These are phyloP conservation scores for Melieria picta DNA, from an alignment of 2,888 invertebrate genomes.

Conservation along the genomic window DNA sequence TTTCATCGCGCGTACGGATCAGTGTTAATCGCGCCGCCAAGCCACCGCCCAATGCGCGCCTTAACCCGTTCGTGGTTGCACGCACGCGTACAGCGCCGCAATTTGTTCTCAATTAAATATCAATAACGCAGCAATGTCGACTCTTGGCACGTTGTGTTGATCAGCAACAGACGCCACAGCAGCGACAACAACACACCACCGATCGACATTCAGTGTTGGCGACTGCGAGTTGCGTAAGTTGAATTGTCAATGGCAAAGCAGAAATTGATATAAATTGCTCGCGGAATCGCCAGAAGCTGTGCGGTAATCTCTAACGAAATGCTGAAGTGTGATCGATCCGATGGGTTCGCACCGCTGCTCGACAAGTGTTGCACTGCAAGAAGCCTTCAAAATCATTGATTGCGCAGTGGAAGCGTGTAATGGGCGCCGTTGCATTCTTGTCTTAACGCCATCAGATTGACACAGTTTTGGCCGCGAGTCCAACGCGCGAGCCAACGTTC, in stretches of 20 bases:
- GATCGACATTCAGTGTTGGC: too few relatives aligned
- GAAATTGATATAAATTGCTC: constrained; percentile 9
- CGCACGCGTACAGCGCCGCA: background rate
- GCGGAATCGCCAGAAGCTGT: background rate
- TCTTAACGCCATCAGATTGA: too few relatives aligned
- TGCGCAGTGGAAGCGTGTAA: too few relatives aligned
- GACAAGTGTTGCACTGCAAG: background rate
- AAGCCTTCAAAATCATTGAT: background rate
- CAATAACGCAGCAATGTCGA: constrained; percentile 20
- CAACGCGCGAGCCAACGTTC: too few relatives aligned
- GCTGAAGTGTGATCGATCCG: background rate
- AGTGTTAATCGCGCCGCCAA: too few relatives aligned
- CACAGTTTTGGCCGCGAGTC: too few relatives aligned
- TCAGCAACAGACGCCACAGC: background rate
- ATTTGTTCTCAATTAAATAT: constrained; percentile 31
- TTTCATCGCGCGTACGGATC: too few relatives aligned
- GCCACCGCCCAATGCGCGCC: too few relatives aligned
- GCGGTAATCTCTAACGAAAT: background rate
- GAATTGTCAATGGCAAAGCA: background rate
- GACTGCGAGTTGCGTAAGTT: constrained; percentile 2
- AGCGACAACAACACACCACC: background rate
- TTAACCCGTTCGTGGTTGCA: background rate
- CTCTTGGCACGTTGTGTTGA: background rate
- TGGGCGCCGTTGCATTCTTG: too few relatives aligned
- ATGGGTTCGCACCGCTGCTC: background rate